Evolutionary conservation across 2,113 vertebrate genomes (phyloP).

Genomic region (Tympanuchus pallidicinctus): DNA sequence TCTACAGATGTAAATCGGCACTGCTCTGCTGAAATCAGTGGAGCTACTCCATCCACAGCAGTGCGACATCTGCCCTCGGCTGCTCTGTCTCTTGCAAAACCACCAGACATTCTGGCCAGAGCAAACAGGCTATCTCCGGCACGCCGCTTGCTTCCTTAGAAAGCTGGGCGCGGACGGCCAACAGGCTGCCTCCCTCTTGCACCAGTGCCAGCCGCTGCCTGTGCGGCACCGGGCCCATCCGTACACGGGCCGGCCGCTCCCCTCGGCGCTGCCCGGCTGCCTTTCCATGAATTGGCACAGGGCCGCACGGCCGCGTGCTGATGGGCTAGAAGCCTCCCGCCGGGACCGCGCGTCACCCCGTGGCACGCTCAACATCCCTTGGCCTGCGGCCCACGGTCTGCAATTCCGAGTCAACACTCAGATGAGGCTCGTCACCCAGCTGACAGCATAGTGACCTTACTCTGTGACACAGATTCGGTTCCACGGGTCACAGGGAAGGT

Average conservation of each 20-base stretch:
- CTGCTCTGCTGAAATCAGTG: not conserved
- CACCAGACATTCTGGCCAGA: not conserved
- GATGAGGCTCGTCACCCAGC: conserved; percentile 56
- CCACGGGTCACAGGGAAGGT: not conserved
- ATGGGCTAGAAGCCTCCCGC: conserved; percentile 29
- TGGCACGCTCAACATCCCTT: conserved; percentile 51
- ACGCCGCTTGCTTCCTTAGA: not conserved
- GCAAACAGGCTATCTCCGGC: not conserved
- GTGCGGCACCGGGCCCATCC: not conserved
- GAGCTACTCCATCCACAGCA: not conserved
- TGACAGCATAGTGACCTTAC: conserved; percentile 61
- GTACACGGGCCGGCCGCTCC: not conserved
- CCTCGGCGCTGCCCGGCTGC: not conserved
- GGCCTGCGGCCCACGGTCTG: conserved; percentile 28
- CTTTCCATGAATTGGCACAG: not conserved
- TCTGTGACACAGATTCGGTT: conserved; percentile 41
- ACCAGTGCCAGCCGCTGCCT: not conserved
- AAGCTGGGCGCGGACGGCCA: not conserved
- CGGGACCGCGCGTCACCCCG: conserved; percentile 12
- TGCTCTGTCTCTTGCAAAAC: not conserved
- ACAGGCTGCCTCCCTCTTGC: not conserved
- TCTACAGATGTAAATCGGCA: not conserved
- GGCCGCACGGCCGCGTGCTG: not conserved
- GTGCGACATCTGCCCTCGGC: rapidly evolving
- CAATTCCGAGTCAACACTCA: conserved; percentile 54